Conservation (phyloP, 1,140 invertebrate species). For the Drosophila nannoptera region DNA sequence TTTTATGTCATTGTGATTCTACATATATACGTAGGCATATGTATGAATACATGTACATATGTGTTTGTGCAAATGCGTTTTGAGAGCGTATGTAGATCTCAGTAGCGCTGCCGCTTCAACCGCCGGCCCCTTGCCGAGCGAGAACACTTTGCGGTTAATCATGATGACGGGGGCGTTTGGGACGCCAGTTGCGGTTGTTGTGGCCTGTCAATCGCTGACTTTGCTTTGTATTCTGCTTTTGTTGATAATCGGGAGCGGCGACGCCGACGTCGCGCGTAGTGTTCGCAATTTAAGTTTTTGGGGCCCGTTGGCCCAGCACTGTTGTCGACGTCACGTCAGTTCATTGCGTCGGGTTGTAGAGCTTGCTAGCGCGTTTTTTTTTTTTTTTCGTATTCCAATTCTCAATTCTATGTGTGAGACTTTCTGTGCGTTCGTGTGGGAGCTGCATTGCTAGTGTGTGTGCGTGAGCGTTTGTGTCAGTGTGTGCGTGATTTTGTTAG, state of each 20-base stretch:
- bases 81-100: constrained; percentile 47
- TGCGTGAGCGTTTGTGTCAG: not conserved
- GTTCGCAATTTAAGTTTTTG: constrained; percentile 40
- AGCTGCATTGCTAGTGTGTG: not conserved
- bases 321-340: constrained; percentile 58
- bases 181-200: constrained; percentile 51
- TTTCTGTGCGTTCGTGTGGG: not conserved
- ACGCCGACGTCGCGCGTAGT: constrained; percentile 6
- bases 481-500: not conserved
- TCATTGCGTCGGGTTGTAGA: constrained; percentile 65
- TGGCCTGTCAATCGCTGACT: constrained; percentile 50
- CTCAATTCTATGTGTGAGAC: constrained; percentile 11
- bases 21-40: too few relatives aligned
- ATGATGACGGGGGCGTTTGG: constrained; percentile 47
- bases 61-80: constrained; percentile 25
- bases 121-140: constrained; percentile 5
- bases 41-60: too few relatives aligned
- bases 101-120: constrained; percentile 5
- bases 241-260: constrained; percentile 44
- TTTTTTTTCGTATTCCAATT: constrained; percentile 43
- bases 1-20: constrained; percentile 17
- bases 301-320: constrained; percentile 29
- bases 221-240: constrained; percentile 50
- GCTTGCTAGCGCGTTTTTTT: constrained; percentile 59
- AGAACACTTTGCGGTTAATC: constrained; percentile 54